These are phyloP conservation scores for Hormiphora californensis DNA, from an alignment of 37 sponge, comb jelly and placozoan species.

Conservation along the genomic window DNA sequence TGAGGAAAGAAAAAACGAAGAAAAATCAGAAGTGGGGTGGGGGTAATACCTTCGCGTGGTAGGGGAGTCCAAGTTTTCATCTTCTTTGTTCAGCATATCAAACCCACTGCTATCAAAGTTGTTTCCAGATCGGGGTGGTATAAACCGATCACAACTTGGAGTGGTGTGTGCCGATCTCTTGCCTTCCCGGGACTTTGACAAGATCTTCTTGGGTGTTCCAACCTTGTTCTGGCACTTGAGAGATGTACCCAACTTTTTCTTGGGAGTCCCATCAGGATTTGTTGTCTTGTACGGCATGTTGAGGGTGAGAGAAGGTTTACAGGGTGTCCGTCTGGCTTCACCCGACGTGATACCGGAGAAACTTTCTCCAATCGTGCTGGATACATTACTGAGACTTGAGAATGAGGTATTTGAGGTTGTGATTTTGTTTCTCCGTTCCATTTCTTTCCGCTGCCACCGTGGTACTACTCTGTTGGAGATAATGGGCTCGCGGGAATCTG, in stretches of 20 bases:
- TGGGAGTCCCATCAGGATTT: slow-evolving; percentile 22
- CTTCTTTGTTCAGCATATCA: slow-evolving; percentile 11
- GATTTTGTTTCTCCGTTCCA: background rate
- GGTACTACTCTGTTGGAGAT: slow-evolving; percentile 8
- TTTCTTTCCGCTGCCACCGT: slow-evolving; percentile 29
- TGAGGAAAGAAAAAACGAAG: too few species aligned
- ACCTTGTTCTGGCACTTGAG: slow-evolving; percentile 24
- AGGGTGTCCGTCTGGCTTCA: slow-evolving; percentile 4
- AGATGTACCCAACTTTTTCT: slow-evolving; percentile 22
- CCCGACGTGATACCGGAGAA: background rate
- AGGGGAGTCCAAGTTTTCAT: background rate
- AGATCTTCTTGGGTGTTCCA: slow-evolving; percentile 37
- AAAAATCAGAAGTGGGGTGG: too few species aligned
- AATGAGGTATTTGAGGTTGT: slow-evolving; percentile 12
- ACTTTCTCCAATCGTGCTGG: slow-evolving; percentile 37
- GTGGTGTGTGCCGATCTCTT: background rate
- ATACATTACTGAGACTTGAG: slow-evolving; percentile 43
- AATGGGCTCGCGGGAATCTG: slow-evolving; percentile 37
- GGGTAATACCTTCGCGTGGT: background rate
- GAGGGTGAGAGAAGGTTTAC: slow-evolving; percentile 35
- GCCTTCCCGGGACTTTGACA: background rate
- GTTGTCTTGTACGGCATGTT: slow-evolving; percentile 55
- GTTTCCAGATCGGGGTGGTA: slow-evolving; percentile 10
- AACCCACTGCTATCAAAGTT: slow-evolving; percentile 13
- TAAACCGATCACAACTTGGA: slow-evolving; percentile 18